Base-by-base conservation (phyloP, 2,797 vertebrate genomes). In the Microctenopoma stevenorrisi region DNA sequence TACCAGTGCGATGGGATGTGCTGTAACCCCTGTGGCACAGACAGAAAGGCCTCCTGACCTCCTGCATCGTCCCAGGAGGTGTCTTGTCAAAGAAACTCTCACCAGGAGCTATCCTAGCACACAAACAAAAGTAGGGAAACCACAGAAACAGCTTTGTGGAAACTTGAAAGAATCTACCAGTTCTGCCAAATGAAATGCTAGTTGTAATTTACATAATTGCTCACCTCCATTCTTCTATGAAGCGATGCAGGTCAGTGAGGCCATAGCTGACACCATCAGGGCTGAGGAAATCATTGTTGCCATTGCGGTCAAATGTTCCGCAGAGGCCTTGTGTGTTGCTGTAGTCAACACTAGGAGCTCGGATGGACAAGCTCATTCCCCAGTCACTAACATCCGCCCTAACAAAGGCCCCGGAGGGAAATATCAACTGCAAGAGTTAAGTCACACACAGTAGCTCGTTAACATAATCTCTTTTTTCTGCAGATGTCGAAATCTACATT, bases 381-480 rank as follows among this genome's bases (percentile, higher is more conserved):
- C 93, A 91, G 25, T 93, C 83, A 0, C 88, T 86, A 18, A 95
- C 28, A 44, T 95, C 93, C 0, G 89, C 93, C 82, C 90, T 78
- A 58, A 96, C 90, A 74, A 94, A 96, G 0, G 94, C 93, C 55
- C 94, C 96, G 0, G 94, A 96, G 6, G 93, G 92, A 86, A 97
- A 96, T 50, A 94, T 71, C 49, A 96, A 83, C 95, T 95, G 81
- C 35, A 37, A 83, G 69, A 72, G 73, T 76, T 76, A 78, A 72
- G 59, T 65, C 42, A 79, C 56, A 76, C 28, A 63, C 66, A 72
- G 51, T n/a, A 84, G 54, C 53, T 51, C 22, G 61, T 79, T 74
- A 84, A 71, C 59, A 64, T 13, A 3, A 44, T 37, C 30, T 50
- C 22, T 40, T 66, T 48, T 25, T 52, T 52, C 51, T 61, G 15